Conservation (phyloP, 2,888 invertebrate genomes). For the Ectemnius cavifrons region DNA sequence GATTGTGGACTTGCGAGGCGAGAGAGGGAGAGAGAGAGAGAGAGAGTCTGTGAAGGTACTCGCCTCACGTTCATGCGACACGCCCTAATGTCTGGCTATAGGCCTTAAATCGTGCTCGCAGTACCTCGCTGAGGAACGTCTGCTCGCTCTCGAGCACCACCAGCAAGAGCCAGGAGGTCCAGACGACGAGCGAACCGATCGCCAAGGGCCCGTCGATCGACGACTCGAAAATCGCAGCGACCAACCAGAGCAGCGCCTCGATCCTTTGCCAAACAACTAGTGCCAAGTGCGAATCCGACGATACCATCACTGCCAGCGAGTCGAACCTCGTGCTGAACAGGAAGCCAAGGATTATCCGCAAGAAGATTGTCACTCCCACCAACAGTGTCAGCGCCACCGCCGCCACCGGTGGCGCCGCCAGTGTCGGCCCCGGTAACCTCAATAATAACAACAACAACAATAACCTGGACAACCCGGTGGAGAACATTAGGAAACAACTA, state of each 20-base stretch:
- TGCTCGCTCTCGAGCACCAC: slow-evolving; percentile 71
- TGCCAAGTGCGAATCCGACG: slow-evolving; percentile 73
- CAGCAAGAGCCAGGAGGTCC: slow-evolving; percentile 64
- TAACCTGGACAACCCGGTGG: slow-evolving; percentile 81
- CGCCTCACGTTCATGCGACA: slow-evolving; percentile 75
- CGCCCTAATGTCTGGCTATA: slow-evolving; percentile 78
- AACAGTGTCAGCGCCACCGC: background rate
- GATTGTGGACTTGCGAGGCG: too few relatives aligned
- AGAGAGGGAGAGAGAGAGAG: too few relatives aligned
- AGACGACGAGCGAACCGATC: slow-evolving; percentile 36
- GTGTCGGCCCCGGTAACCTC: slow-evolving; percentile 68
- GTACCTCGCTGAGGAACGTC: slow-evolving; percentile 74
- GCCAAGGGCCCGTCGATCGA: slow-evolving; percentile 34
- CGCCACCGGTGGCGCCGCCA: slow-evolving; percentile 74
- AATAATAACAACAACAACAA: slow-evolving; percentile 71
- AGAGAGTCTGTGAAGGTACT: slow-evolving; percentile 70
- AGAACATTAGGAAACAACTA: slow-evolving; percentile 88
- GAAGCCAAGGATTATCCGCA: slow-evolving; percentile 66
- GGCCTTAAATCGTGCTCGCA: slow-evolving; percentile 77
- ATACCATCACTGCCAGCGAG: slow-evolving; percentile 75
- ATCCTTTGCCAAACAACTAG: background rate
- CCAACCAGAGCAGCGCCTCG: background rate
- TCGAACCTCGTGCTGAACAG: slow-evolving; percentile 71
- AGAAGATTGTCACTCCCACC: slow-evolving; percentile 67
- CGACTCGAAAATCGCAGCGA: slow-evolving; percentile 53